phyloP scores from a whole-genome alignment of 2,113 vertebrate species.

The Silurus asotus region DNA sequence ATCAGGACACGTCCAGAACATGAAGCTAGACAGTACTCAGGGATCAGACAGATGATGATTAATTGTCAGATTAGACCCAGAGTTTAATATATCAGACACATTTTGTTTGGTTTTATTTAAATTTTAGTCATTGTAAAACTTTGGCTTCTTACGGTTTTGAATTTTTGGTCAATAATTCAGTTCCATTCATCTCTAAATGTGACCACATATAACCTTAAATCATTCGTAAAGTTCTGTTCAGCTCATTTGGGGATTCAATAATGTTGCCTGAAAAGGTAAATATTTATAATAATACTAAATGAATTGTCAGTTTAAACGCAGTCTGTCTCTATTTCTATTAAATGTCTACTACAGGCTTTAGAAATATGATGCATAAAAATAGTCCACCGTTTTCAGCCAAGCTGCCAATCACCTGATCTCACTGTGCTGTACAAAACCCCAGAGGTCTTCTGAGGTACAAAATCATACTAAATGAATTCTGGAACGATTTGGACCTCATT shows the following conservation, averaged over 20 bases:
- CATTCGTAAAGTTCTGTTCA: neutral
- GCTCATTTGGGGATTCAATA: neutral
- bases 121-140: neutral
- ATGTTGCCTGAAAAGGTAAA: neutral
- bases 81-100: neutral
- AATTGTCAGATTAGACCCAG: neutral
- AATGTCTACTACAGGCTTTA: neutral
- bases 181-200: neutral
- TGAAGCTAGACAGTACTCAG: neutral
- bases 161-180: neutral
- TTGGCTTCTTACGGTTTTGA: neutral
- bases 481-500: conserved; percentile 28
- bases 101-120: neutral
- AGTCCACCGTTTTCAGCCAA: neutral
- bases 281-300: neutral
- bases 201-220: neutral
- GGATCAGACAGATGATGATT: neutral
- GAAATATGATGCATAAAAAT: neutral
- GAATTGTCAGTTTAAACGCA: neutral
- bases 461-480: neutral
- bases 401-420: conserved; percentile 7
- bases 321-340: neutral
- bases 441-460: conserved; percentile 1
- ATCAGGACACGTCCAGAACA: neutral
- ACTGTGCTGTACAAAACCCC: neutral